Conservation (phyloP, 2,797 vertebrate species). For the Lerista edwardsae region DNA sequence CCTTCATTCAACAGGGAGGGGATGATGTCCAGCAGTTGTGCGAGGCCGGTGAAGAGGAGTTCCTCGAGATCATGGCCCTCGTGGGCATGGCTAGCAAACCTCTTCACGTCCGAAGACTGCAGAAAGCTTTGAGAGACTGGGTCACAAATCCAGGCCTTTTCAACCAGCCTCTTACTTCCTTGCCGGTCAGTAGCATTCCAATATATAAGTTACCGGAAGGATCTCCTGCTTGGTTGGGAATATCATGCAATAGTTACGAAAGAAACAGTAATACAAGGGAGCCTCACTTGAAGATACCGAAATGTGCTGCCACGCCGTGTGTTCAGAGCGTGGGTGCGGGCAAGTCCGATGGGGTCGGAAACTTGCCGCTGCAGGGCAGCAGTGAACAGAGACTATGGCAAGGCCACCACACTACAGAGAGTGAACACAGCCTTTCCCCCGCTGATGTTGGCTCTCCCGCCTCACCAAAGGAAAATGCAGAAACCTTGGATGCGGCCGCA, state of each 20-base stretch:
- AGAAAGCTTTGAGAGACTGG: slow-evolving; percentile 97
- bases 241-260: slow-evolving; percentile 81
- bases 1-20: slow-evolving; percentile 98
- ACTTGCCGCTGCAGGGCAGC: slow-evolving; percentile 72
- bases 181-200: slow-evolving; percentile 98
- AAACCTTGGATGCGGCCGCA: slow-evolving; percentile 88
- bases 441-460: slow-evolving; percentile 92
- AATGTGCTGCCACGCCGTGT: slow-evolving; percentile 84
- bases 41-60: slow-evolving; percentile 97
- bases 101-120: slow-evolving; percentile 92
- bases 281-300: slow-evolving; percentile 87
- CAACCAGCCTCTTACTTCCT: slow-evolving; percentile 94
- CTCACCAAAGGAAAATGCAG: slow-evolving; percentile 90
- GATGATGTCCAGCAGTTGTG: slow-evolving; percentile 98
- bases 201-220: slow-evolving; percentile 96
- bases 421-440: slow-evolving; percentile 93
- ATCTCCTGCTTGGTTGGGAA: slow-evolving; percentile 83
- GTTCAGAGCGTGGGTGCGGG: slow-evolving; percentile 82
- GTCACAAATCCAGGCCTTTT: slow-evolving; percentile 96
- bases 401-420: slow-evolving; percentile 88
- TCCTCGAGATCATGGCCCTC: slow-evolving; percentile 98
- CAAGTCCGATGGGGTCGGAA: slow-evolving; percentile 80
- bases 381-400: slow-evolving; percentile 88
- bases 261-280: slow-evolving; percentile 80
- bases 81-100: slow-evolving; percentile 99